phyloP scores from a whole-genome alignment of 2,888 invertebrate species.

The Blera fallax region DNA sequence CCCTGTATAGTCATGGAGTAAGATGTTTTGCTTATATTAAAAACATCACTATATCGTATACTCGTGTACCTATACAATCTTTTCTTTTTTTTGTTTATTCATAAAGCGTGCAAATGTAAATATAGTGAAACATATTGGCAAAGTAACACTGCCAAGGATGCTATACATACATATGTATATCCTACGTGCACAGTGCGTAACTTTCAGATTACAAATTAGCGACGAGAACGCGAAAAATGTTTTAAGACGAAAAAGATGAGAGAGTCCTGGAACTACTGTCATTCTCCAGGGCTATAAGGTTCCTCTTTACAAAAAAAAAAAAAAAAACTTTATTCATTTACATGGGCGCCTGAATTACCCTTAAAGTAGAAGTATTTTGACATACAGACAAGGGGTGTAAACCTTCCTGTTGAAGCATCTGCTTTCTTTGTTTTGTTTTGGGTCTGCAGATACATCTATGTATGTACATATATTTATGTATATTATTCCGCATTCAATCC shows the following conservation, averaged over 20 bases:
- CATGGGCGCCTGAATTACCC: conserved; percentile 13
- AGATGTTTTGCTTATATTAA: not conserved
- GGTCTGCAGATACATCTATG: not conserved
- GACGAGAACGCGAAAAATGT: conserved; percentile 29
- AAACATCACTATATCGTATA: not conserved
- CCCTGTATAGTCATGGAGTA: not conserved
- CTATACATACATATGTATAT: not conserved
- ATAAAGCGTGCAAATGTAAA: conserved; percentile 4
- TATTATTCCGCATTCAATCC: conserved; percentile 11
- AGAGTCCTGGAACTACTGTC: conserved; percentile 12
- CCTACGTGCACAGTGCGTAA: conserved; percentile 17
- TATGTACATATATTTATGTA: not conserved
- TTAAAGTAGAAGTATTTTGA: not conserved
- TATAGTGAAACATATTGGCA: conserved; percentile 18
- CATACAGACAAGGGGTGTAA: not conserved
- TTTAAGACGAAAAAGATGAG: not conserved
- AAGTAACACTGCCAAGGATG: conserved; percentile 3
- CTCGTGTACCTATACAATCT: not conserved
- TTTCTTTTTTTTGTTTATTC: not conserved
- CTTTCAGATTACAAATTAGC: conserved; percentile 46
- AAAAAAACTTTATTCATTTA: conserved; percentile 4
- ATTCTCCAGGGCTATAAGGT: not conserved
- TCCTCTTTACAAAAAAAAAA: not conserved
- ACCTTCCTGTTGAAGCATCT: conserved; percentile 10
- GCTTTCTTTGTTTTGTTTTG: conserved; percentile 6